These are phyloP conservation scores for Trogon melanurus DNA, from an alignment of 2,113 vertebrate genomes.

Conservation along the genomic window DNA sequence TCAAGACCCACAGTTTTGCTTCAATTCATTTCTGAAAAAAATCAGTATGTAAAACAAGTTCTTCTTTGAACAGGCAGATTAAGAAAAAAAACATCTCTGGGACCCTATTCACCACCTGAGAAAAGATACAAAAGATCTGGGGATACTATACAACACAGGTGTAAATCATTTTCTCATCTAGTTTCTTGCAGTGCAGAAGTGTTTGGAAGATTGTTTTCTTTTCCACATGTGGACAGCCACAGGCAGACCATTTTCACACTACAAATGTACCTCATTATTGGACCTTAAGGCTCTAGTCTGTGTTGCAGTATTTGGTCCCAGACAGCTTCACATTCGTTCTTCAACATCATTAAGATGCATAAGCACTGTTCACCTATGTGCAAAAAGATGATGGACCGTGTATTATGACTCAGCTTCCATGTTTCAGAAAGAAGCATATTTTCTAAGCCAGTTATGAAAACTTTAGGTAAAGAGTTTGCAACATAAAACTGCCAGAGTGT, in stretches of 20 bases:
- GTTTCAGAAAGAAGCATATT: neutral
- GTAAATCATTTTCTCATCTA: neutral
- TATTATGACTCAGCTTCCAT: neutral
- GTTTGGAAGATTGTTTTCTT: neutral
- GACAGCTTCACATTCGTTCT: neutral
- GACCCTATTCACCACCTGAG: neutral
- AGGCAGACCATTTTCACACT: neutral
- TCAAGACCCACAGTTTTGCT: neutral
- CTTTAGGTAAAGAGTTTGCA: neutral
- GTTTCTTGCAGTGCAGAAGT: neutral
- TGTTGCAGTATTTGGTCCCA: neutral
- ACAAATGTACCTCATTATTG: neutral
- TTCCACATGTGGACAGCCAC: neutral
- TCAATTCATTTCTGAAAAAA: neutral
- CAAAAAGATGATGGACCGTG: neutral
- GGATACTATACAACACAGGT: neutral
- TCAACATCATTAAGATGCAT: neutral
- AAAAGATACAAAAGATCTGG: neutral
- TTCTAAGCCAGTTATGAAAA: neutral
- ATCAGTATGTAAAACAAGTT: neutral
- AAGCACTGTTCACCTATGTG: neutral
- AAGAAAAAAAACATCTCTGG: neutral
- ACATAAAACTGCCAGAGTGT: neutral
- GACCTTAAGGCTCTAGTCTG: neutral
- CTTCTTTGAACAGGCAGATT: neutral